Evolutionary conservation across 2,888 invertebrate genomes (phyloP).

Genomic region (Cylindroiulus punctatus): DNA sequence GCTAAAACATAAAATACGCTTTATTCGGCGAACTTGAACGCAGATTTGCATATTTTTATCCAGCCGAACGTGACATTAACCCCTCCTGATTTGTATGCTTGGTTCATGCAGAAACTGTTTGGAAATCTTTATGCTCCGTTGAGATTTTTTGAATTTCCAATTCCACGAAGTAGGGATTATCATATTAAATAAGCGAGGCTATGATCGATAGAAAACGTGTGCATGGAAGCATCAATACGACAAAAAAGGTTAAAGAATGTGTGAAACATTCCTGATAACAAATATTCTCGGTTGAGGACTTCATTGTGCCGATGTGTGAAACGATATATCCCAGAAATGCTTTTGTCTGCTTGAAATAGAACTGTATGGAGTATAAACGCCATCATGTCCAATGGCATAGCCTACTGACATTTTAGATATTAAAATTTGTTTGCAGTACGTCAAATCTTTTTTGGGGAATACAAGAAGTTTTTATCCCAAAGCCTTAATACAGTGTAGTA

Average conservation of each 20-base stretch:
- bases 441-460: too few relatives aligned
- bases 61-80: not conserved
- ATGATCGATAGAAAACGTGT: not conserved
- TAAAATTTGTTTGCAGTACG: too few relatives aligned
- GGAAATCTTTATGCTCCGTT: not conserved
- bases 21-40: conserved; percentile 1
- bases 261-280: conserved; percentile 12
- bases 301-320: not conserved
- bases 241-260: not conserved
- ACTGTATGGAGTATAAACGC: too few relatives aligned
- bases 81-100: not conserved
- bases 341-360: too few relatives aligned
- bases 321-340: not conserved
- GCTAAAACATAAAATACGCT: conserved; percentile 19
- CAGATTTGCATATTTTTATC: conserved; percentile 35
- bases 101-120: not conserved
- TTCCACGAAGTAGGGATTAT: conserved; percentile 35
- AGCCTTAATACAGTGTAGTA: too few relatives aligned
- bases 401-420: too few relatives aligned
- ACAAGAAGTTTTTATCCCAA: too few relatives aligned
- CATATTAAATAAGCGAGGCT: conserved; percentile 36
- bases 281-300: not conserved
- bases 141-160: conserved; percentile 23
- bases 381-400: too few relatives aligned
- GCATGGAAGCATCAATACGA: not conserved